A percentile compares a stretch with the other conserved stretches of the same genome.
Evolutionary conservation across 2,888 invertebrate species (phyloP).

Genomic region (Caenorhabditis sp.): DNA sequence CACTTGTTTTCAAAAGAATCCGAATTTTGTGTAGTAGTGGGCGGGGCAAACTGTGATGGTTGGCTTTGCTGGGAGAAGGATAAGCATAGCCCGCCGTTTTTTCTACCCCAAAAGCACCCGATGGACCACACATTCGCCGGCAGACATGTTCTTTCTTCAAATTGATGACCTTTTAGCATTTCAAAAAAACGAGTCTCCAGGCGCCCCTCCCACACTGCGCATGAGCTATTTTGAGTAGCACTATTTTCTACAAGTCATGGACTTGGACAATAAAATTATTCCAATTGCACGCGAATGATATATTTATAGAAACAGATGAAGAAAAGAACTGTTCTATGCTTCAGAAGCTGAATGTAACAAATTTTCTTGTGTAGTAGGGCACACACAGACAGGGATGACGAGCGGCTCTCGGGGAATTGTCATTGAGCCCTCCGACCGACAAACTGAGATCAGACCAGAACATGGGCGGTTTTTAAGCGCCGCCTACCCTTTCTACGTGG

Average conservation of each 20-base stretch:
- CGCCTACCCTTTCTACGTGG: slow-evolving; percentile 42
- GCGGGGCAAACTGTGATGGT: background rate
- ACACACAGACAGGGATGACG: too few species aligned
- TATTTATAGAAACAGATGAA: too few species aligned
- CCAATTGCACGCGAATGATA: too few species aligned
- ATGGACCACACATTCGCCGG: background rate
- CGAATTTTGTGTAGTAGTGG: too few species aligned
- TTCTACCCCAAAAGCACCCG: background rate
- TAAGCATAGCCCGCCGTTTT: too few species aligned
- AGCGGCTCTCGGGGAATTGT: background rate
- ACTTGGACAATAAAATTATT: too few species aligned
- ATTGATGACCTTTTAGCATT: slow-evolving; percentile 8
- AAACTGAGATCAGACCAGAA: slow-evolving; percentile 23
- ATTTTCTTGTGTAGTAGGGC: too few species aligned
- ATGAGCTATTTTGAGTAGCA: too few species aligned
- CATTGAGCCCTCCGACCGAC: background rate
- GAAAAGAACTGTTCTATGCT: too few species aligned
- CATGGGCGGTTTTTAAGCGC: slow-evolving; percentile 31
- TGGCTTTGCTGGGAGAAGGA: too few species aligned
- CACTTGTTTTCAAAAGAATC: slow-evolving; percentile 22
- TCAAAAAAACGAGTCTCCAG: slow-evolving; percentile 3
- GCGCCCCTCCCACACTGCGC: background rate
- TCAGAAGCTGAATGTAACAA: too few species aligned
- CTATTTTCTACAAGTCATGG: too few species aligned
- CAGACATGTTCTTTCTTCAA: slow-evolving; percentile 10